These are phyloP conservation scores for Calcarius lapponicus DNA, from an alignment of 2,797 vertebrate genomes.

Conservation along the genomic window DNA sequence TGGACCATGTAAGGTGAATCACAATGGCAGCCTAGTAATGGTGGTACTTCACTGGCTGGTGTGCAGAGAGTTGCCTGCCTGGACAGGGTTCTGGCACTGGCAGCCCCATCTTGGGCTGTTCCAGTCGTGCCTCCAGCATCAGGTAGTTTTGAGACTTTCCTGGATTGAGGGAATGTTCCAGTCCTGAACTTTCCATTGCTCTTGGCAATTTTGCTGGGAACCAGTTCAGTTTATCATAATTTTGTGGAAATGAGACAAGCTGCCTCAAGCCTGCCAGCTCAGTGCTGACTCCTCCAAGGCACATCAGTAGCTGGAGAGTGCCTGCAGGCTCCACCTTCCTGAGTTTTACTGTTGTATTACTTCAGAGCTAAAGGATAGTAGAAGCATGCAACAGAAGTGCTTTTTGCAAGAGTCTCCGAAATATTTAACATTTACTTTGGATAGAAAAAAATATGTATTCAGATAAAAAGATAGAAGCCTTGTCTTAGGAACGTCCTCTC, in stretches of 20 bases:
- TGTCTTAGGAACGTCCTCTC: background rate
- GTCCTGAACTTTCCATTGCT: background rate
- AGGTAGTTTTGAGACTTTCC: background rate
- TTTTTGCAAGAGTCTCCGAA: background rate
- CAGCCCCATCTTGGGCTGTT: background rate
- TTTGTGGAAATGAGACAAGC: background rate
- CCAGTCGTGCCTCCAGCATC: background rate
- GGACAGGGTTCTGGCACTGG: accelerated
- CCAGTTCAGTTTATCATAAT: background rate
- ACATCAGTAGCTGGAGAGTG: background rate
- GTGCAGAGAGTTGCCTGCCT: background rate
- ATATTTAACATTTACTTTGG: background rate
- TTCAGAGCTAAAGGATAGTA: background rate
- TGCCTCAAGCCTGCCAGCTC: background rate
- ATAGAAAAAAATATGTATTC: background rate
- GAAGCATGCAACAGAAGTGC: background rate
- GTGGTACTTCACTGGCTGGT: accelerated
- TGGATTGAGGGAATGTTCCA: background rate
- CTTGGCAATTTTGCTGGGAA: background rate
- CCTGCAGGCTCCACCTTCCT: background rate
- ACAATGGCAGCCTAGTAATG: accelerated
- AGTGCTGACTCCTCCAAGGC: background rate
- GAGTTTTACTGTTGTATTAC: background rate
- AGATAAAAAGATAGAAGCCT: background rate
- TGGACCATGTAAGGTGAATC: background rate